Evolutionary conservation across 2,888 invertebrate species (phyloP).

Genomic region (Temnothorax rugatulus): DNA sequence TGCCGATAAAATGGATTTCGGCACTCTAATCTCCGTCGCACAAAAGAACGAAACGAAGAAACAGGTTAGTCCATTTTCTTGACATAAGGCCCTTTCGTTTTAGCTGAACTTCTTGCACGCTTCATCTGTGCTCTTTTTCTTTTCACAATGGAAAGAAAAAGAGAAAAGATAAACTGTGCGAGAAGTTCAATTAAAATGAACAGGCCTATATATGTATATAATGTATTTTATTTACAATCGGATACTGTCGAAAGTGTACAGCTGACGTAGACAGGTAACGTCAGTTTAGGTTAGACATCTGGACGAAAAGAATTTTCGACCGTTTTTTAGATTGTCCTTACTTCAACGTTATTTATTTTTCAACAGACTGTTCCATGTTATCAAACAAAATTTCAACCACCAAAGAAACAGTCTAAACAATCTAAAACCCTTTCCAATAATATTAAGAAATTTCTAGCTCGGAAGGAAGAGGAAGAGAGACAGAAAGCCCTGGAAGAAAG

Average conservation of each 20-base stretch:
- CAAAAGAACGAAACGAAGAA: constrained; percentile 88
- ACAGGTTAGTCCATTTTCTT: constrained; percentile 68
- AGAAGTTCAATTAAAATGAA: no score
- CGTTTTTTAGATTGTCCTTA: background rate
- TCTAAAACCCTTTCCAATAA: constrained; percentile 91
- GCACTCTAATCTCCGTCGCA: constrained; percentile 88
- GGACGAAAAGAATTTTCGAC: background rate
- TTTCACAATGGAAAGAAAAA: no score
- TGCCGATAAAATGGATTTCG: constrained; percentile 88
- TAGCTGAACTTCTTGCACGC: no score
- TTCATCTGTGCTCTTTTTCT: no score
- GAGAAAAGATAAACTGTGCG: no score
- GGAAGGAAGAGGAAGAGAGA: constrained; percentile 93
- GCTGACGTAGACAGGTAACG: background rate
- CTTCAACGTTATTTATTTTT: constrained; percentile 53
- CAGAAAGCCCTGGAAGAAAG: constrained; percentile 89
- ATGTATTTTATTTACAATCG: background rate
- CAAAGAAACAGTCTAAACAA: constrained; percentile 92
- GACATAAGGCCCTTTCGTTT: background rate
- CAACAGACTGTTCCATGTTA: constrained; percentile 89
- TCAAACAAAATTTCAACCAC: constrained; percentile 93
- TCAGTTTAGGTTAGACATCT: background rate
- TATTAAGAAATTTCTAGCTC: constrained; percentile 93
- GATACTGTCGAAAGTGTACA: background rate
- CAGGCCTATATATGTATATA: background rate